Percentiles rank a stretch among this genome's conserved stretches.
Conservation (phyloP, 2,888 invertebrate genomes). For the Poecilobothrus nobilitatus region DNA sequence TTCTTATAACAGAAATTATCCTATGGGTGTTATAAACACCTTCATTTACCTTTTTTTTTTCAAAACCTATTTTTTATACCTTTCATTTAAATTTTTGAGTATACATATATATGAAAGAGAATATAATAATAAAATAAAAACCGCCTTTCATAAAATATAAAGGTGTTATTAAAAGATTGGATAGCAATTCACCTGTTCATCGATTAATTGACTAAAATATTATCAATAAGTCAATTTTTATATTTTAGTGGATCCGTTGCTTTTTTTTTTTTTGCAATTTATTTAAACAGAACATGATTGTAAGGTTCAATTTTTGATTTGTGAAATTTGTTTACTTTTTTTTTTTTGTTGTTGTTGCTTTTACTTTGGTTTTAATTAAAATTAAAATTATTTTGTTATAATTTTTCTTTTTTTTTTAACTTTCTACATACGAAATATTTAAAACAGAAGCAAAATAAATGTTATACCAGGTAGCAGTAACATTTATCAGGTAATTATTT, state of each 20-base stretch:
- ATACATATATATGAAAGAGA: not conserved
- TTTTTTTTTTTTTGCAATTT: not conserved
- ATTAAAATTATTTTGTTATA: not conserved
- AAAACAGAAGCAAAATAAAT: not conserved
- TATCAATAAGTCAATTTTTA: not conserved
- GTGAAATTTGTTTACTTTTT: not conserved
- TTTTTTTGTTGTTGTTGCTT: not conserved
- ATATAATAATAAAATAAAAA: not conserved
- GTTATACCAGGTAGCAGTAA: not conserved
- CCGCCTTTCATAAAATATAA: not conserved
- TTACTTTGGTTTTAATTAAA: not conserved
- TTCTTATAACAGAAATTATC: no score
- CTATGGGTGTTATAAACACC: no score
- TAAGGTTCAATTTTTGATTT: no score
- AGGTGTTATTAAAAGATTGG: not conserved
- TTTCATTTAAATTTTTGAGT: not conserved
- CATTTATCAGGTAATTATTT: not conserved
- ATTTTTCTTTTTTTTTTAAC: not conserved
- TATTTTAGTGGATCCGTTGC: not conserved
- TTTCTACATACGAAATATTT: no score
- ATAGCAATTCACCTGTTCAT: constrained; percentile 1
- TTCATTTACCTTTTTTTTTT: no score
- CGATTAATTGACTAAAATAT: not conserved
- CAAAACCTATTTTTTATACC: no score
- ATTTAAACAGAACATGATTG: no score